Base-by-base conservation (phyloP, 2,113 vertebrate genomes). In the Eretmochelys imbricata region DNA sequence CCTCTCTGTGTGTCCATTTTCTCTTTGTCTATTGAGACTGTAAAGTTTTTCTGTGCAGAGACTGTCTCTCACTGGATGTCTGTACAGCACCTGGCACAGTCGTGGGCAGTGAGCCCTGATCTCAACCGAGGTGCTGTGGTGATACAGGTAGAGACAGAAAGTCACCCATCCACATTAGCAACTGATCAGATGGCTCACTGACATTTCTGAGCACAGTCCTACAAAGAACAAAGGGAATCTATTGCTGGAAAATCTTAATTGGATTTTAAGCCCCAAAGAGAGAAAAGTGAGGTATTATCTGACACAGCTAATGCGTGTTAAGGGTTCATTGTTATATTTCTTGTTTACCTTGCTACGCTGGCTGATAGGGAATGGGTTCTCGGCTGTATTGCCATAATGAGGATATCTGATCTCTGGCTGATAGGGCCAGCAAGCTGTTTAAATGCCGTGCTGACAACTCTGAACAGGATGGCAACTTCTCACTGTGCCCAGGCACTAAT, bases 231-330 rank as follows among this genome's bases (percentile, higher is more conserved):
- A 96, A 96, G 95, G 75, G 96, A 96, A 97, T 94, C 94, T 95
- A 97, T 94, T 97, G 96, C 96, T 97, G 91, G 91, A 85, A 97
- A 97, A 97, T 97, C 96, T 97, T 97, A 97, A 97, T 97, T 97
- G 97, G 96, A 97, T 97, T 97, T 97, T 96, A 97, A 97, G 91
- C 94, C 97, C 96, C 95, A 90, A 94, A 97, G 97, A 96, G 94
- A 96, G 96, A 97, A 96, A 97, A 97, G 84, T 96, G 97, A 97
- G 94, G 96, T 96, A 97, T 97, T 97, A 97, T 96, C 97, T 97
- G 96, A 96, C 95, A 93, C 80, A 95, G 96, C 96, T 97, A 97
- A 97, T 97, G 97, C 95, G 93, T 97, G 95, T 96, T 96, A 97
- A 94, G 96, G 95, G 94, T 87, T 91, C 91, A 96, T 97, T 97